Conservation (phyloP, 2,113 vertebrate genomes). For the Scytalopus superciliaris region DNA sequence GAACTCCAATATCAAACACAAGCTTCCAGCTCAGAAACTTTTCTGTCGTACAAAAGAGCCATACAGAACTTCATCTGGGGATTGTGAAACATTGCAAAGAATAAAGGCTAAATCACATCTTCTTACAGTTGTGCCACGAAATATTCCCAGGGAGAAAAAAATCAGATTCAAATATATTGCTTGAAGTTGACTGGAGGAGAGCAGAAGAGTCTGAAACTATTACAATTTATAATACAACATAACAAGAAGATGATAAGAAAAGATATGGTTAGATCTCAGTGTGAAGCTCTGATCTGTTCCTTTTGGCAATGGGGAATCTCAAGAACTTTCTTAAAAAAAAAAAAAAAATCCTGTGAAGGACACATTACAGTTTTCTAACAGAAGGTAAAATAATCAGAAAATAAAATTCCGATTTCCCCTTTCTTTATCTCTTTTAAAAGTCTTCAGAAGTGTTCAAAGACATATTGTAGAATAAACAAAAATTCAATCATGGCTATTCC, state of each 20-base stretch:
- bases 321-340: neutral
- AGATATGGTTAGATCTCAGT: neutral
- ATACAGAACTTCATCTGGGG: neutral
- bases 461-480: neutral
- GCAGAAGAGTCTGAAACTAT: neutral
- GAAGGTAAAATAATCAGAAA: neutral
- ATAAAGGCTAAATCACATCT: neutral
- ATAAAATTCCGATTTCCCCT: neutral
- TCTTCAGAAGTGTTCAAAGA: neutral
- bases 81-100: neutral
- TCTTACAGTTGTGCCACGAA: neutral
- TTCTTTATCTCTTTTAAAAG: neutral
- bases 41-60: neutral
- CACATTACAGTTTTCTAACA: neutral
- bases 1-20: neutral
- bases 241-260: conserved; percentile 12
- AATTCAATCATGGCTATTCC: neutral
- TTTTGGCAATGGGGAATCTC: neutral
- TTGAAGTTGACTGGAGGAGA: neutral
- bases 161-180: neutral
- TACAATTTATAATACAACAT: neutral
- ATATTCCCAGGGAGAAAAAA: neutral
- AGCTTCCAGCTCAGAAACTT: neutral
- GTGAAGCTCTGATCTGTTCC: neutral
- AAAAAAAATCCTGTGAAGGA: neutral